A percentile compares a stretch with the other conserved stretches of the same genome.
These are phyloP conservation scores for Spilarctia lutea DNA, from an alignment of 2,888 invertebrate genomes.

Conservation along the genomic window DNA sequence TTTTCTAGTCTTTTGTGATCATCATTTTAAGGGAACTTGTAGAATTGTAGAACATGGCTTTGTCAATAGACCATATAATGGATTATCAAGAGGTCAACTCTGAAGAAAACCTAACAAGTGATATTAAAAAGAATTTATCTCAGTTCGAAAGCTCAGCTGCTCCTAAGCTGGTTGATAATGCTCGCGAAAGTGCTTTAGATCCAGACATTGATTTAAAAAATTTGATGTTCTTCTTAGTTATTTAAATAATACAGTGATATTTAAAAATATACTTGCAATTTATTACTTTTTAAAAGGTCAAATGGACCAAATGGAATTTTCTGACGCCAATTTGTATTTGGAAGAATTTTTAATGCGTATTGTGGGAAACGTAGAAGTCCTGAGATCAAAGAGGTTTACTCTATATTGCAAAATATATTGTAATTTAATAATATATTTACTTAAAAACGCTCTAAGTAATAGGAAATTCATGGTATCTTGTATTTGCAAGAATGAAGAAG, in stretches of 20 bases:
- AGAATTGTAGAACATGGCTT: background rate
- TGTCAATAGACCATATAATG: background rate
- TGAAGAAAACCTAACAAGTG: background rate
- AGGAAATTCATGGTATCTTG: conserved; percentile 37
- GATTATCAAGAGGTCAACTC: background rate
- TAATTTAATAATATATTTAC: conserved; percentile 40
- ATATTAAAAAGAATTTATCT: too few relatives aligned
- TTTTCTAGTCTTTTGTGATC: background rate
- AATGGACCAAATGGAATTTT: conserved; percentile 46
- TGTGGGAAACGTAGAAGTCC: conserved; percentile 35
- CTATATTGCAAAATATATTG: background rate
- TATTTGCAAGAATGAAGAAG: conserved; percentile 25
- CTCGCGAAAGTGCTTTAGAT: background rate
- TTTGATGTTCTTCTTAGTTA: conserved; percentile 1
- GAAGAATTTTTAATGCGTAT: conserved; percentile 53
- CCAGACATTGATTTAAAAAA: background rate
- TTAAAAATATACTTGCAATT: conserved; percentile 42
- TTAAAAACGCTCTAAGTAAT: conserved; percentile 40
- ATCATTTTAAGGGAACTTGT: background rate
- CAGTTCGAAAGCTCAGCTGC: too few relatives aligned
- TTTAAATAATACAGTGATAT: conserved; percentile 22
- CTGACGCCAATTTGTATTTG: conserved; percentile 31
- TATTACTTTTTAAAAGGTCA: conserved; percentile 46
- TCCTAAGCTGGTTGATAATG: too few relatives aligned
- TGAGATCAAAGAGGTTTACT: conserved; percentile 26